phyloP scores from a whole-genome alignment of 2,888 invertebrate genomes.

The Villa cingulata region DNA sequence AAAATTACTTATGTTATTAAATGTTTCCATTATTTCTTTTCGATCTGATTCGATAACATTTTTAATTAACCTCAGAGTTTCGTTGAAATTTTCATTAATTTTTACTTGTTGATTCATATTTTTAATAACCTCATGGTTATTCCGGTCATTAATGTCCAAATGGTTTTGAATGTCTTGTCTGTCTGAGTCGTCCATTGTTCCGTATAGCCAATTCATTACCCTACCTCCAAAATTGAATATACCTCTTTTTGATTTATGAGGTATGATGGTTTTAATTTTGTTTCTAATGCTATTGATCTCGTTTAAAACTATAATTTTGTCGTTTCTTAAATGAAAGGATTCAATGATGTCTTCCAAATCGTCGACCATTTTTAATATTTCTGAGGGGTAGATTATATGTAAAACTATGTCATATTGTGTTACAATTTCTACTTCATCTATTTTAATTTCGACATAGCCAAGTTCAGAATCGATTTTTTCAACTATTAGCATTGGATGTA shows the following conservation, averaged over 20 bases:
- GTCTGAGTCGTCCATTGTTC: neutral
- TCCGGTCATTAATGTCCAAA: neutral
- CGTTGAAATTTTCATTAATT: slow-evolving; percentile 3
- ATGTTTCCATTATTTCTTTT: neutral
- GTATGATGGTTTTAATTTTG: neutral
- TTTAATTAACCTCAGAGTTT: neutral
- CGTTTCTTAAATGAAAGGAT: neutral
- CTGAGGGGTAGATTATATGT: neutral
- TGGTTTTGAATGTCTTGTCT: slow-evolving; percentile 2
- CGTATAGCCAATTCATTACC: neutral
- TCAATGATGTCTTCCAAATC: neutral
- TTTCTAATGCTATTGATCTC: neutral
- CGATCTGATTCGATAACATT: neutral
- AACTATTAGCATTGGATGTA: neutral
- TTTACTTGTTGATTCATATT: slow-evolving; percentile 1
- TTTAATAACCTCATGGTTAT: neutral
- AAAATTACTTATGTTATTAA: no score
- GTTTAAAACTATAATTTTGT: neutral
- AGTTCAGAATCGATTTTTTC: no score
- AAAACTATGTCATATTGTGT: neutral
- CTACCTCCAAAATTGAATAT: neutral
- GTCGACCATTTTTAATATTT: neutral
- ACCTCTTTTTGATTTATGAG: neutral
- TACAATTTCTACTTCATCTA: neutral
- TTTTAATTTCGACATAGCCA: no score